Evolutionary conservation across 2,113 vertebrate species (phyloP), one percentile per base, ranked within the genome.

Genomic region (Pseudonaja textilis): DNA sequence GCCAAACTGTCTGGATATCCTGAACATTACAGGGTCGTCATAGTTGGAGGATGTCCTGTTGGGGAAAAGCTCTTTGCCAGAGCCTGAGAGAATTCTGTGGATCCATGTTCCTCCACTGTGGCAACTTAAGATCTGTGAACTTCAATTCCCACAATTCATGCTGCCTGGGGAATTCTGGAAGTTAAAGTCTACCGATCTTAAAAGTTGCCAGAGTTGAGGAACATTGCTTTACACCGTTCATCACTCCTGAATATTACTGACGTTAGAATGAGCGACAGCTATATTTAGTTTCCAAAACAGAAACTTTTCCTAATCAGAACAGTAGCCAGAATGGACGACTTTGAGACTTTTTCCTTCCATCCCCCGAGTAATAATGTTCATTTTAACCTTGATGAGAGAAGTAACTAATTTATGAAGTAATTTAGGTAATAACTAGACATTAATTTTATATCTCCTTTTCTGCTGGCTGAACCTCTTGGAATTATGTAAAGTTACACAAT

Each of bases 341-440:
- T 90, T 50, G 92, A 95, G 95, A 94, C 3, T 0, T 14, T 55
- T 92, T 93, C 88, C 16, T 39, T 39, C 54, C 45, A 54, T 81
- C 12, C 69, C 88, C 26, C 34, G 95, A 96, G 95, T 96, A 93
- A 96, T 87, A 92, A 96, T 55, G 89, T 61, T 95, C 90, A 81
- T 95, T 42, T 85, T 94, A 59, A 93, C 94, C 94, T 97, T 93
- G 34, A 85, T 93, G 94, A 92, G 88, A 69, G 93, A 91, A 92
- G 94, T 96, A 93, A 96, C 93, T 96, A 96, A 96, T 96, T 96
- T 95, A 93, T 93, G 93, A 96, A 95, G 94, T 90, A 94, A 97
- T 96, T 96, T 96, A 91, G 47, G 95, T 97, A 96, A 97, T 96
- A 96, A 96, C 94, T 93, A 96, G 93, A 94, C 96, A 96, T 97